These are phyloP conservation scores for Magallana gigas DNA, from an alignment of 1,140 invertebrate genomes.

Conservation along the genomic window DNA sequence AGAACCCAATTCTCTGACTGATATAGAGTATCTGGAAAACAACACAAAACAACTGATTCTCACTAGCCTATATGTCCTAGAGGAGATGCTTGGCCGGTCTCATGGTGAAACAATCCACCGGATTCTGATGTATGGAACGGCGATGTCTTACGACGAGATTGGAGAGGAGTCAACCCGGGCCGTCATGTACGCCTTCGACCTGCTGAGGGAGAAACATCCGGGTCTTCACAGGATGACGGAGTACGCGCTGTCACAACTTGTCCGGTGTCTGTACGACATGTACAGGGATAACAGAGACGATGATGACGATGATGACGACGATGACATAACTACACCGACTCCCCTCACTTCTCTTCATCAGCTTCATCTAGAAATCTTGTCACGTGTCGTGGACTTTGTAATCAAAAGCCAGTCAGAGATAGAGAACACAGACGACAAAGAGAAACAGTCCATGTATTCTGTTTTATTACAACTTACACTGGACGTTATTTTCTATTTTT, in stretches of 20 bases:
- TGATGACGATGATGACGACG: not conserved
- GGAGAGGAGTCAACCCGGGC: slow-evolving; percentile 5
- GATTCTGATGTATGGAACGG: slow-evolving; percentile 35
- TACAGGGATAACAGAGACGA: not conserved
- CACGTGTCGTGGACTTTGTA: slow-evolving; percentile 11
- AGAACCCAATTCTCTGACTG: slow-evolving; percentile 33
- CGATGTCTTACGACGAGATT: slow-evolving; percentile 32
- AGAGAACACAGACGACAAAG: not conserved
- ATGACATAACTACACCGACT: too few species aligned
- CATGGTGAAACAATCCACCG: slow-evolving; percentile 43
- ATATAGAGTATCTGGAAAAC: slow-evolving; percentile 15
- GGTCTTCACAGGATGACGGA: slow-evolving; percentile 39
- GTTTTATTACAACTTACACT: not conserved
- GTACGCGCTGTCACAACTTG: slow-evolving; percentile 45
- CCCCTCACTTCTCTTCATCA: not conserved
- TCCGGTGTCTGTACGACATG: slow-evolving; percentile 43
- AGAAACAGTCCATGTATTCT: slow-evolving; percentile 16
- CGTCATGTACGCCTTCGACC: slow-evolving; percentile 22
- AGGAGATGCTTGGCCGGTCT: slow-evolving; percentile 17
- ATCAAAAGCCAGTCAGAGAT: slow-evolving; percentile 1
- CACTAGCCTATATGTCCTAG: not conserved
- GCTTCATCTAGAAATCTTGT: not conserved
- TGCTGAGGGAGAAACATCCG: slow-evolving; percentile 26
- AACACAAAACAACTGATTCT: not conserved
- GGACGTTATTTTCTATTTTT: not conserved